phyloP scores from a whole-genome alignment of 1,140 invertebrate species.

The Dryas iulia region DNA sequence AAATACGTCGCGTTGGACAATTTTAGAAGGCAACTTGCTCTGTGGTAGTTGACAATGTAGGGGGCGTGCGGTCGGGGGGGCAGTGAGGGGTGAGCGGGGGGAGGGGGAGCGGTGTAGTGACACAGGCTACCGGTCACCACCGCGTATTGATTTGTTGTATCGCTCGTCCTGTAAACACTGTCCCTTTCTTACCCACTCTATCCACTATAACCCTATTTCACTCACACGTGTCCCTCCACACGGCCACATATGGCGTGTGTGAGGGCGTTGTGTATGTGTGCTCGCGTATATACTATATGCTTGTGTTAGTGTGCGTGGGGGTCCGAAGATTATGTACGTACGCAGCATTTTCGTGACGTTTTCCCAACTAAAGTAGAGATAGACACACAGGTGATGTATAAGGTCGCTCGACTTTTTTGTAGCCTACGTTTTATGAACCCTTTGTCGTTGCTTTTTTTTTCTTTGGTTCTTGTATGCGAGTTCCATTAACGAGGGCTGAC shows the following conservation, averaged over 20 bases:
- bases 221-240: conserved; percentile 61
- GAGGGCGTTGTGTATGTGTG: conserved; percentile 39
- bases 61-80: conserved; percentile 66
- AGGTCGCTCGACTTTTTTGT: conserved; percentile 46
- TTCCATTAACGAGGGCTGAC: conserved; percentile 28
- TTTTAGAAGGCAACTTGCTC: conserved; percentile 55
- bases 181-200: conserved; percentile 59
- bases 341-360: conserved; percentile 67
- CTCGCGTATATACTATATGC: conserved; percentile 39
- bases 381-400: conserved; percentile 49
- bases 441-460: conserved; percentile 41
- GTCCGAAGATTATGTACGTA: conserved; percentile 72
- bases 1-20: conserved; percentile 20
- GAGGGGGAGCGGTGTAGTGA: conserved; percentile 59
- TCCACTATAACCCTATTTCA: conserved; percentile 34
- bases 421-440: conserved; percentile 40
- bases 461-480: conserved; percentile 31
- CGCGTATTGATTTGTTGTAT: conserved; percentile 80
- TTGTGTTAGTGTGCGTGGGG: conserved; percentile 54
- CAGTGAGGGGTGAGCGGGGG: conserved; percentile 3
- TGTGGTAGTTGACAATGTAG: conserved; percentile 76
- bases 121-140: conserved; percentile 79
- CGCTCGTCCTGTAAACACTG: conserved; percentile 73
- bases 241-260: conserved; percentile 67
- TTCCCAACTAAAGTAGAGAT: conserved; percentile 55